Evolutionary conservation across 2,113 vertebrate genomes (phyloP), one percentile per base, ranked within the genome.

Genomic region (Sitta europaea): DNA sequence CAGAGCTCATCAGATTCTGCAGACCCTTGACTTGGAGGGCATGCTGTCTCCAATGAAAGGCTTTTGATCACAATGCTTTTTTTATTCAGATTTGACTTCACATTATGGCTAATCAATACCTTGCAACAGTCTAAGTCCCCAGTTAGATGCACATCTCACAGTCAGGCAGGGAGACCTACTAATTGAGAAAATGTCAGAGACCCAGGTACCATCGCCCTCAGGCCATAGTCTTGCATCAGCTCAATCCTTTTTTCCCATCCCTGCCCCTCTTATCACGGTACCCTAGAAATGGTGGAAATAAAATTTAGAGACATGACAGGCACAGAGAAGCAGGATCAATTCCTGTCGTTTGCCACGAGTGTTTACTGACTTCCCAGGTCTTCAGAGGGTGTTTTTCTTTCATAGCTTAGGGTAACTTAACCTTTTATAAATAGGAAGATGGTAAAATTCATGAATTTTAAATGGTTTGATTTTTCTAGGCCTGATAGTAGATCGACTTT

Each of bases 101-200:
- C 97, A 98, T 98, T 99, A 98, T 98, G 97, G 98, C 97, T 99
- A 99, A 99, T 99, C 99, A 99, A 99, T 99, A 99, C 96, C 96
- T 98, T 83, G 96, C 98, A 98, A 98, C 97, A 94, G 96, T 94
- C 98, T 79, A 96, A 97, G 97, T 97, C 98, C 97, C 97, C 97
- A 98, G 98, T 98, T 98, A 98, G 98, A 99, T 91, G 95, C 98
- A 97, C 97, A 97, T 98, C 98, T 98, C 98, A 97, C 98, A 98
- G 98, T 92, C 98, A 98, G 98, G 97, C 98, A 97, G 97, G 98
- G 93, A 98, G 98, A 98, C 98, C 98, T 98, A 97, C 98, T 99
- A 99, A 99, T 99, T 99, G 99, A 99, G 98, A 98, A 98, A 98
- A 99, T 98, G 98, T 98, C 98, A 98, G 98, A 97, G 97, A 98